phyloP scores from a whole-genome alignment of 2,888 invertebrate genomes.

The Napeogenes sylphis region DNA sequence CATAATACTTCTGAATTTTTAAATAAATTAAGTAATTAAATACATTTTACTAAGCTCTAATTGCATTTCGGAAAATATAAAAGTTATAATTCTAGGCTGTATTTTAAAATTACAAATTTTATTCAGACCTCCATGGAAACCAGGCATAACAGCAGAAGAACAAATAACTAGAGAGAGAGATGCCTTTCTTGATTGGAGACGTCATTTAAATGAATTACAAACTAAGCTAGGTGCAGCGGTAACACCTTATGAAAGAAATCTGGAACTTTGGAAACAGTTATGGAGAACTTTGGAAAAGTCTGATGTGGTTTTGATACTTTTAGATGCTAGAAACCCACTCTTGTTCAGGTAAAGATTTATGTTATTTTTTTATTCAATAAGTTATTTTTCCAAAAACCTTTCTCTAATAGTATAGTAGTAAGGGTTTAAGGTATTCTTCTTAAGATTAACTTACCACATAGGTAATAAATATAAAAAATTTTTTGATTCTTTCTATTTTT shows the following conservation, averaged over 20 bases:
- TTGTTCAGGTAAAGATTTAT: slow-evolving; percentile 79
- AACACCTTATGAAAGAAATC: slow-evolving; percentile 98
- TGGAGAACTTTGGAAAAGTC: slow-evolving; percentile 99
- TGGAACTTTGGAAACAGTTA: slow-evolving; percentile 98
- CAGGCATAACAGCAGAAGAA: slow-evolving; percentile 86
- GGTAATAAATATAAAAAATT: no score
- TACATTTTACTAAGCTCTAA: not conserved
- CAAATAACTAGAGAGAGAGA: slow-evolving; percentile 88
- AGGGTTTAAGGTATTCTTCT: not conserved
- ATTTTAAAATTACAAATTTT: not conserved
- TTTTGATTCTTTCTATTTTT: no score
- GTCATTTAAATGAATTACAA: slow-evolving; percentile 85
- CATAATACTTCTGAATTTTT: not conserved
- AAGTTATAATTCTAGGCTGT: no score
- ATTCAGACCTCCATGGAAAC: slow-evolving; percentile 87
- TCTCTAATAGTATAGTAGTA: not conserved
- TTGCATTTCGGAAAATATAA: no score
- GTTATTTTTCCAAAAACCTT: not conserved
- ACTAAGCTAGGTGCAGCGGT: slow-evolving; percentile 88
- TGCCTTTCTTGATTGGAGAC: slow-evolving; percentile 93
- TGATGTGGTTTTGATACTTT: slow-evolving; percentile 94
- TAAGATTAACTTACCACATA: no score
- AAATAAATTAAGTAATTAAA: not conserved
- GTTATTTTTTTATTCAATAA: not conserved
- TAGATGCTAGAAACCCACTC: slow-evolving; percentile 97